Evolutionary conservation across 2,797 vertebrate species (phyloP).

Genomic region (Lophotriccus pileatus): DNA sequence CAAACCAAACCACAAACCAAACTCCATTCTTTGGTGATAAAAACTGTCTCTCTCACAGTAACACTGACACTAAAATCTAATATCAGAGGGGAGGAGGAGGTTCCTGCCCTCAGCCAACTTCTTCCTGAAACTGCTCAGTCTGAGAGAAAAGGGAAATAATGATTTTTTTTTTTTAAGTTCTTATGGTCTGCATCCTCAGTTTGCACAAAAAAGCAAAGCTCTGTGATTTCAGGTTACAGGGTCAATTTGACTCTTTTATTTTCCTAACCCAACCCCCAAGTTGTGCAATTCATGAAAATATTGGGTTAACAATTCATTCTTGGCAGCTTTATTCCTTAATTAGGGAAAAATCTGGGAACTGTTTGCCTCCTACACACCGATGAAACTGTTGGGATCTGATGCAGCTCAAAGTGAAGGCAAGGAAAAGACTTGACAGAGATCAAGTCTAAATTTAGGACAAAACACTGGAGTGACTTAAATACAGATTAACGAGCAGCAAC

Average conservation of each 20-base stretch:
- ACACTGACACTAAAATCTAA: background rate
- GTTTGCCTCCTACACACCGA: background rate
- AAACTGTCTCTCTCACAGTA: background rate
- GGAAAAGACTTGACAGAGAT: background rate
- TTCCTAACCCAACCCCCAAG: background rate
- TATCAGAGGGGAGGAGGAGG: background rate
- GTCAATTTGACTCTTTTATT: background rate
- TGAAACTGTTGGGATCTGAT: background rate
- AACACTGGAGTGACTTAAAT: background rate
- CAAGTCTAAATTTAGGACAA: background rate
- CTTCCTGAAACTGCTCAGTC: conserved; percentile 7
- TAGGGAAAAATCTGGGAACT: background rate
- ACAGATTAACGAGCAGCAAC: conserved; percentile 19
- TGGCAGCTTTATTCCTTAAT: background rate
- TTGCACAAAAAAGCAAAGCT: background rate
- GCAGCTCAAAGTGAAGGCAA: background rate
- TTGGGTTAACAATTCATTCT: background rate
- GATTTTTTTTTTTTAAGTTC: background rate
- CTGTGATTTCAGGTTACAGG: background rate
- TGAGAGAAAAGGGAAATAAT: background rate
- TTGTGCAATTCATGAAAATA: background rate
- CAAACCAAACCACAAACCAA: background rate
- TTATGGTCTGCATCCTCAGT: background rate
- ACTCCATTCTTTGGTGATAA: background rate
- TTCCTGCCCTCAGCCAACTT: background rate